phyloP scores from a whole-genome alignment of 2,113 vertebrate genomes.

The Nerophis ophidion region DNA sequence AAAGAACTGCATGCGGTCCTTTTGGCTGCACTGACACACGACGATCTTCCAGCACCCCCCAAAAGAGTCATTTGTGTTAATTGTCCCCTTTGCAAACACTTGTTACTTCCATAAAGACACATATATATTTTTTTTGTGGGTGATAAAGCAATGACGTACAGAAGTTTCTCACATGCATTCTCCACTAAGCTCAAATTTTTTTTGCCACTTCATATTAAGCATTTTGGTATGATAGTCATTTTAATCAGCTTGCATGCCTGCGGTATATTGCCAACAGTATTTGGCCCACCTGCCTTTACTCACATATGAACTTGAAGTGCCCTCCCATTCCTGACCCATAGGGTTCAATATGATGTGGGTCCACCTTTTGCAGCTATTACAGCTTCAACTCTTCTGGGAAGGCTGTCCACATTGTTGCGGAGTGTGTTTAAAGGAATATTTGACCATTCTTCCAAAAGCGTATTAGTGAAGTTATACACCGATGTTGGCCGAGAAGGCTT shows the following conservation, averaged over 20 bases:
- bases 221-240: neutral
- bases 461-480: no score
- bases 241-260: neutral
- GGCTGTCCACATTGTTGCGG: no score
- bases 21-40: neutral
- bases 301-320: no score
- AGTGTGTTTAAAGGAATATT: no score
- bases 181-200: neutral
- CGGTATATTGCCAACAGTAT: no score
- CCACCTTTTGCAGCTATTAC: no score
- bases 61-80: slow-evolving; percentile 14
- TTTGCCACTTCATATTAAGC: slow-evolving; percentile 13
- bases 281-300: no score
- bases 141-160: slow-evolving; percentile 46
- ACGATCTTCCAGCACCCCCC: neutral
- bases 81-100: slow-evolving; percentile 44
- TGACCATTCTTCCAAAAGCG: no score
- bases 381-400: no score
- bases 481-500: no score
- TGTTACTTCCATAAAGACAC: slow-evolving; percentile 60
- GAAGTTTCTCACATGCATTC: neutral
- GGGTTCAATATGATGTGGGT: no score
- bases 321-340: no score
- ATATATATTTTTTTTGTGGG: slow-evolving; percentile 23
- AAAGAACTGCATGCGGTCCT: neutral